These are phyloP conservation scores for Trachelipus rathkii DNA, from an alignment of 1,140 invertebrate genomes.

Conservation along the genomic window DNA sequence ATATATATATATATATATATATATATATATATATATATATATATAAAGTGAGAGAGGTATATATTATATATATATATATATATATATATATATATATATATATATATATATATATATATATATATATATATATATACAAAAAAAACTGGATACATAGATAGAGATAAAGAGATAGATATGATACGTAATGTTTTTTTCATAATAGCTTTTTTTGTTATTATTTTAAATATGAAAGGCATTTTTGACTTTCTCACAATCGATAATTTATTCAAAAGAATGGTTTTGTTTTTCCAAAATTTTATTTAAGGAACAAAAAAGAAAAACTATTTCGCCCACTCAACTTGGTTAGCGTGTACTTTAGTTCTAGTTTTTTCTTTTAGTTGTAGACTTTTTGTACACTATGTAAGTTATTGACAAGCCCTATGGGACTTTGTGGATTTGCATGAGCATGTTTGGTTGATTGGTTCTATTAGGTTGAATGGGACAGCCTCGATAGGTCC, in stretches of 20 bases:
- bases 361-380: neutral
- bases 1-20: conserved; percentile 5
- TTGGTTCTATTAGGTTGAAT: too few relatives aligned
- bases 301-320: neutral
- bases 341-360: neutral
- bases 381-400: neutral
- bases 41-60: too few relatives aligned
- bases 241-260: too few relatives aligned
- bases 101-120: conserved; percentile 15
- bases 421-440: too few relatives aligned
- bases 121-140: too few relatives aligned
- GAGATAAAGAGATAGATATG: neutral
- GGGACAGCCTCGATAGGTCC: too few relatives aligned
- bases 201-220: too few relatives aligned
- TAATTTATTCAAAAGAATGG: neutral
- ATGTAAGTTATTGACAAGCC: too few relatives aligned
- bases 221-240: too few relatives aligned
- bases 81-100: conserved; percentile 15
- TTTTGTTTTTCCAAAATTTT: conserved; percentile 3
- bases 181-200: neutral
- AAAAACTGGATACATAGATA: neutral
- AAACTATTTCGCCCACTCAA: neutral
- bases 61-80: conserved; percentile 11
- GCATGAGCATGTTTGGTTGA: too few relatives aligned
- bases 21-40: conserved; percentile 5